A percentile compares a stretch with the other conserved stretches of the same genome.
Evolutionary conservation across 2,797 vertebrate genomes (phyloP).

Genomic region (Adrianichthys oophorus): DNA sequence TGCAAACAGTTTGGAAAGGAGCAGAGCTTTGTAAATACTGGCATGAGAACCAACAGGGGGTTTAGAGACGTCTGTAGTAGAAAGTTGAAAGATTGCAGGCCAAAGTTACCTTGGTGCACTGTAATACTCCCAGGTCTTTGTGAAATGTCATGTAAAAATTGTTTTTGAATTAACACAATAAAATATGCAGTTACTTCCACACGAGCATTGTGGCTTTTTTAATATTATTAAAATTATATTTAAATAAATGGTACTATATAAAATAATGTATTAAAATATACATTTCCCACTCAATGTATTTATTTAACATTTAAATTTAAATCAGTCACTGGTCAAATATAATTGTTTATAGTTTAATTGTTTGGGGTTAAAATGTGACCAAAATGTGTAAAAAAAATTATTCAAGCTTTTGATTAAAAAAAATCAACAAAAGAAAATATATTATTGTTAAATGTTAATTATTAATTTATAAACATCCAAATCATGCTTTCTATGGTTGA

Average conservation of each 20-base stretch:
- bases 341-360: no score
- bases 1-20: constrained; percentile 26
- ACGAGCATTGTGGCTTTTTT: background rate
- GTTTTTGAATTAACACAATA: constrained; percentile 84
- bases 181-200: constrained; percentile 72
- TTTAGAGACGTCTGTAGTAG: constrained; percentile 41
- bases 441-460: background rate
- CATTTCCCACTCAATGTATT: no score
- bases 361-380: no score
- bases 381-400: no score
- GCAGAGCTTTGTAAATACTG: constrained; percentile 61
- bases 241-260: background rate
- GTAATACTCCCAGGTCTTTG: constrained; percentile 75
- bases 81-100: constrained; percentile 54
- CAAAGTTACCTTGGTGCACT: constrained; percentile 79
- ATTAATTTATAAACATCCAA: background rate
- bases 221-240: background rate
- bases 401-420: no score
- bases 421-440: no score
- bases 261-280: background rate
- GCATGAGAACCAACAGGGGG: constrained; percentile 37
- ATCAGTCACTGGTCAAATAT: no score
- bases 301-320: no score
- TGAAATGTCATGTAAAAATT: constrained; percentile 77
- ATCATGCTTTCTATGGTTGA: background rate